Percentiles rank a stretch among this genome's conserved stretches.
phyloP scores from a whole-genome alignment of 2,797 vertebrate species.

The Odontamblyopus lacepedii region DNA sequence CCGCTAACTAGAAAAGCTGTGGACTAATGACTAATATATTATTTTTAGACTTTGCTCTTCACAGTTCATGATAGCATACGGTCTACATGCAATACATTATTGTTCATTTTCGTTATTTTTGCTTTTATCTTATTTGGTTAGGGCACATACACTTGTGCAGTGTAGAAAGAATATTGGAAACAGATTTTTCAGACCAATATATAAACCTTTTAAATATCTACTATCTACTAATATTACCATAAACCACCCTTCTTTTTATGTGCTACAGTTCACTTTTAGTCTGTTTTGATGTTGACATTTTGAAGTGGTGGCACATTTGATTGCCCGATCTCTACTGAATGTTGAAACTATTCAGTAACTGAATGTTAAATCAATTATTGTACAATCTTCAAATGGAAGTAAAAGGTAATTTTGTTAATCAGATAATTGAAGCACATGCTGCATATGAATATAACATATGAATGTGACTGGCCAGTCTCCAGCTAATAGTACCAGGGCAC shows the following conservation, averaged over 20 bases:
- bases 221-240: background rate
- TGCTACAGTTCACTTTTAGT: background rate
- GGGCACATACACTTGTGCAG: no score
- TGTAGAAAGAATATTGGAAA: no score
- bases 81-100: background rate
- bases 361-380: background rate
- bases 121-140: background rate
- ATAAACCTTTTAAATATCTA: background rate
- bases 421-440: background rate
- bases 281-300: background rate
- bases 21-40: no score
- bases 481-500: background rate
- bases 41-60: no score
- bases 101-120: background rate
- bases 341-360: background rate
- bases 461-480: background rate
- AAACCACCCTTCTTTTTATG: background rate
- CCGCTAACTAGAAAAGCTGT: no score
- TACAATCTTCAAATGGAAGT: no score
- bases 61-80: background rate
- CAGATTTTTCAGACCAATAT: no score
- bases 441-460: background rate
- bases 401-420: background rate
- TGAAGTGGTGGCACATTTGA: background rate
- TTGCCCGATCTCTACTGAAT: background rate